These are phyloP conservation scores for Stegostoma tigrinum DNA, from an alignment of 2,113 vertebrate species.

Conservation along the genomic window DNA sequence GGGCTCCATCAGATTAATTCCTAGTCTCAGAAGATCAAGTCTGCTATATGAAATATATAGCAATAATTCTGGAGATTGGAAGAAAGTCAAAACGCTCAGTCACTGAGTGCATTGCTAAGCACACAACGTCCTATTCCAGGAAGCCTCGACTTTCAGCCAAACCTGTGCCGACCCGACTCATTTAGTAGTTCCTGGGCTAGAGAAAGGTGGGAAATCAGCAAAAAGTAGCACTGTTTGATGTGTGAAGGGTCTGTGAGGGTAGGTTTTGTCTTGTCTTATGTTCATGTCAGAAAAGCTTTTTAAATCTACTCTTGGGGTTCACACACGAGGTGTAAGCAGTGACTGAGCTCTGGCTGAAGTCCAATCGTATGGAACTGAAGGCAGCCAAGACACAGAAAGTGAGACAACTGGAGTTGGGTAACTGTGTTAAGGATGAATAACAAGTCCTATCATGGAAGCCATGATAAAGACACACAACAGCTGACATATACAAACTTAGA, in stretches of 20 bases:
- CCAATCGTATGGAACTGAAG: neutral
- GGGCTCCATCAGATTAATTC: neutral
- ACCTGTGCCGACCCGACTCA: neutral
- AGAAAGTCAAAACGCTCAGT: neutral
- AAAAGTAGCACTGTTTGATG: neutral
- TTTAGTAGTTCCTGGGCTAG: neutral
- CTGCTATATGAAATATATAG: neutral
- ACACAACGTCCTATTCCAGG: neutral
- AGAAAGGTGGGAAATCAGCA: neutral
- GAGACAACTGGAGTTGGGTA: neutral
- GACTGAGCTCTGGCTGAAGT: neutral
- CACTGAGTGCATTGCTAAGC: neutral
- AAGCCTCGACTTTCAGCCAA: neutral
- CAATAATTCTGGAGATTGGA: neutral
- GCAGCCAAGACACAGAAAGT: neutral
- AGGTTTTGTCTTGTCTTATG: neutral
- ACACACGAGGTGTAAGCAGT: neutral
- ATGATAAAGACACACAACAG: neutral
- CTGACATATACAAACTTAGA: neutral
- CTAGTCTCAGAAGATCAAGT: neutral
- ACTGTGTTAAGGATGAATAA: neutral
- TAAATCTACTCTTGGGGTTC: neutral
- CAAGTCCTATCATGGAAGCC: neutral
- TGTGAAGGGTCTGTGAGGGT: neutral
- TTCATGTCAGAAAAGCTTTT: neutral